Evolutionary conservation across 2,113 vertebrate species (phyloP), one percentile per base, ranked within the genome.

Genomic region (Nyctereutes procyonoides): DNA sequence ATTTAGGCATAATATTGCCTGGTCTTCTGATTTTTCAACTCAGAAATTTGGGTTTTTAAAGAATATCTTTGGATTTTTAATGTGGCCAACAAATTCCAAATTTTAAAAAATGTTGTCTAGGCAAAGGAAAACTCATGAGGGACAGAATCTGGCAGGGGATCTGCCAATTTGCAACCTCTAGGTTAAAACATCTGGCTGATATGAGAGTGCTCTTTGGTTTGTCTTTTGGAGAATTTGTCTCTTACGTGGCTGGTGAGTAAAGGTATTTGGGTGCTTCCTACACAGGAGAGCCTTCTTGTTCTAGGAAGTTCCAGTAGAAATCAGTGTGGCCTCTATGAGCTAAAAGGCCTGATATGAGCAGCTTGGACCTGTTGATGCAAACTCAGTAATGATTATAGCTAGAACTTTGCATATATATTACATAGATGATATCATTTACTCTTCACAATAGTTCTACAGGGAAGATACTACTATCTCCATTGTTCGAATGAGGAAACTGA

Each of bases 51-150:
- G 3, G 1, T 35, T 86, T 95, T 95, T 95, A 28, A 83, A 84
- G 63, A 80, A 90, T 22, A 84, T 74, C 43, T 95, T 76, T 92
- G 26, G 19, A 53, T 97, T 96, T 94, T 77, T 79, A 79, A 83
- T 30, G 14, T 73, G 51, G 30, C 6, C 67, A 90, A 74, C 10
- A 83, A 77, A 90, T 92, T 71, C 32, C 3, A 82, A 38, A 32
- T 30, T 89, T 89, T 28, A 0, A 26, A 91, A 92, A 77, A 84
- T 62, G 48, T 93, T 87, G 2, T 88, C 5, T 13, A 88, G n/a
- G 30, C 28, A 30, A 97, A 93, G 53, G 58, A 83, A 74, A 92
- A 94, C 10, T 79, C 26, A 53, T 9, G 2, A 32, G 43, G 67
- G 58, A 1, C 43, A 58, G 93, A 65, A 82, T 87, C 7, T 80